Percentiles rank a stretch among this genome's conserved stretches.
phyloP scores from a whole-genome alignment of 2,888 invertebrate genomes.

The Deilephila elpenor region DNA sequence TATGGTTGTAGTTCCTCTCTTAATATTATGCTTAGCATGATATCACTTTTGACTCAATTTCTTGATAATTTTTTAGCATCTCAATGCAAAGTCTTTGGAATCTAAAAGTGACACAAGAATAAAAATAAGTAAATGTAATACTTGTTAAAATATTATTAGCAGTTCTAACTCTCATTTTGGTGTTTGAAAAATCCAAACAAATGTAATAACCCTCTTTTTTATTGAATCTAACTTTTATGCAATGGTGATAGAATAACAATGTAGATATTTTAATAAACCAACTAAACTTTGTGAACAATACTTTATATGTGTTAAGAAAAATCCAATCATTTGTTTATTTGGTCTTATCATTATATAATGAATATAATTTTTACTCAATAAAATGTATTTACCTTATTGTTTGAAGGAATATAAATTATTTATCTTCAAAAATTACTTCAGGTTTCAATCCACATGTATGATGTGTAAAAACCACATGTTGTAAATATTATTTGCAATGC shows the following conservation, averaged over 20 bases:
- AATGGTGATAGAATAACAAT: background rate
- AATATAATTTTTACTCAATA: background rate
- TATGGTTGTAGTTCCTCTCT: slow-evolving; percentile 53
- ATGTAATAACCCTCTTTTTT: background rate
- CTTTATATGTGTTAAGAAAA: too few species aligned
- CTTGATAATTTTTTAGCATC: background rate
- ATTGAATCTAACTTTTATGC: slow-evolving; percentile 31
- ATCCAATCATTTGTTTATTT: too few species aligned
- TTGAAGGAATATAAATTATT: background rate
- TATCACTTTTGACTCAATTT: slow-evolving; percentile 34
- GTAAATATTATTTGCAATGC: too few species aligned
- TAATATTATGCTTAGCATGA: slow-evolving; percentile 67
- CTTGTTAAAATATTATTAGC: background rate
- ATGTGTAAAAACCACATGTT: too few species aligned
- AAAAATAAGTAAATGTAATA: background rate
- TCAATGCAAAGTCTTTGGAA: background rate
- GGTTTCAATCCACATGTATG: too few species aligned
- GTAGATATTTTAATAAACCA: background rate
- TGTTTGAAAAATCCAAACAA: background rate
- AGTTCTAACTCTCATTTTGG: slow-evolving; percentile 18
- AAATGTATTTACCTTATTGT: background rate
- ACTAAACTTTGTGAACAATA: background rate
- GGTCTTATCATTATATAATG: too few species aligned
- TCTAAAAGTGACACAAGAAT: background rate
- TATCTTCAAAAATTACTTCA: too few species aligned